Percentiles rank a stretch among this genome's conserved stretches.
phyloP scores from a whole-genome alignment of 2,797 vertebrate species.

The Emys orbicularis region DNA sequence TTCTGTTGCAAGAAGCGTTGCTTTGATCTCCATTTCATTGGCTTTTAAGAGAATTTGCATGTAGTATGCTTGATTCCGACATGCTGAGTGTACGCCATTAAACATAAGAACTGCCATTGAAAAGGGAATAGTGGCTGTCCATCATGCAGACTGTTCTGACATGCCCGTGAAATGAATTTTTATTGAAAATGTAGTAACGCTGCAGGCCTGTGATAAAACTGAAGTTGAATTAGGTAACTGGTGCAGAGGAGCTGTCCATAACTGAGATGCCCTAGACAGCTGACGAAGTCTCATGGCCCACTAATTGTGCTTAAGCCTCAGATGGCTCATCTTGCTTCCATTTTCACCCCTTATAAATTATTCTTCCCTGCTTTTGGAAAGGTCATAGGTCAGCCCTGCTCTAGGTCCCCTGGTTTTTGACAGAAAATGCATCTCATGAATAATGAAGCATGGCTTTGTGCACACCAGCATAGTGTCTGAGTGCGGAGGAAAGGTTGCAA shows the following conservation, averaged over 20 bases:
- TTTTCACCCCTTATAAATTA: slow-evolving; percentile 77
- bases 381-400: slow-evolving; percentile 68
- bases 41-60: slow-evolving; percentile 40
- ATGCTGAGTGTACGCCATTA: slow-evolving; percentile 13
- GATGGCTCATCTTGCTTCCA: slow-evolving; percentile 75
- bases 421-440: slow-evolving; percentile 62
- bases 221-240: slow-evolving; percentile 41
- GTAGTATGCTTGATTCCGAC: slow-evolving; percentile 17
- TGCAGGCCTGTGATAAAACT: slow-evolving; percentile 33
- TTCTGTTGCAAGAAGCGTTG: neutral
- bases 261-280: slow-evolving; percentile 33
- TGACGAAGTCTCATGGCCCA: neutral
- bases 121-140: slow-evolving; percentile 37
- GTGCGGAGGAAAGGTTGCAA: slow-evolving; percentile 7
- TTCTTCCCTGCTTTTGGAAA: slow-evolving; percentile 69
- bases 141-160: slow-evolving; percentile 31
- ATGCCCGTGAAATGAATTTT: slow-evolving; percentile 41
- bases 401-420: slow-evolving; percentile 72
- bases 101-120: neutral
- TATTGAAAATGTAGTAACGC: slow-evolving; percentile 36
- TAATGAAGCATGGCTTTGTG: slow-evolving; percentile 70
- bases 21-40: neutral
- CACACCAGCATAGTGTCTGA: slow-evolving; percentile 40
- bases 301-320: slow-evolving; percentile 66
- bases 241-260: neutral